Evolutionary conservation across 2,797 vertebrate genomes (phyloP).

Genomic region (Sitta carolinensis): DNA sequence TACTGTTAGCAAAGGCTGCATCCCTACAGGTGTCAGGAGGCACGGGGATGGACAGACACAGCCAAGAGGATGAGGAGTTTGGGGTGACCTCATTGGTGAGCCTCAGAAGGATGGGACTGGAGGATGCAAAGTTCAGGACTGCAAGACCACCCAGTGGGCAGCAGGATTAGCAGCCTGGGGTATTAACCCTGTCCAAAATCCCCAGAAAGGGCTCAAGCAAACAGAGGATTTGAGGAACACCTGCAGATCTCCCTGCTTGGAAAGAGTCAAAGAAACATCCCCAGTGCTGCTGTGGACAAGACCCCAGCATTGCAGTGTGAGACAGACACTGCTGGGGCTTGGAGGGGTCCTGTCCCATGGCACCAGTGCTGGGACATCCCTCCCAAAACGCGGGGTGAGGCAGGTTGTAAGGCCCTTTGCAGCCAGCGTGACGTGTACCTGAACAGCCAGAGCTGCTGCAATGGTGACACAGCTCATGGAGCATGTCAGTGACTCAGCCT

Average conservation of each 20-base stretch:
- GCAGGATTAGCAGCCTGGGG: not conserved
- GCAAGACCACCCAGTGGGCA: not conserved
- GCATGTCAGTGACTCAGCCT: not conserved
- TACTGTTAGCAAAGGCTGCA: not conserved
- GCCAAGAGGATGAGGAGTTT: not conserved
- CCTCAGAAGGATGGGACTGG: not conserved
- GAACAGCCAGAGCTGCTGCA: not conserved
- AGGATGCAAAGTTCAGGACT: not conserved
- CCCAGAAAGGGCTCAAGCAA: not conserved
- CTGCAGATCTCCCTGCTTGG: not conserved
- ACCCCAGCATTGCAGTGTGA: not conserved
- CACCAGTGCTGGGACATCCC: not conserved
- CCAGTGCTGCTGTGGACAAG: not conserved
- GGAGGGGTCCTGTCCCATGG: not conserved
- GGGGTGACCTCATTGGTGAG: not conserved
- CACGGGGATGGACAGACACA: not conserved
- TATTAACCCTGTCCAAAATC: not conserved
- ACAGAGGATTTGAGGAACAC: not conserved
- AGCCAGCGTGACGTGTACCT: not conserved
- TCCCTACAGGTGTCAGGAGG: not conserved
- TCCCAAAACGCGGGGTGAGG: fast-evolving
- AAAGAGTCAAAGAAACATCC: not conserved
- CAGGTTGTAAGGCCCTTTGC: not conserved
- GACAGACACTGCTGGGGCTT: fast-evolving
- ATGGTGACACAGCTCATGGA: not conserved